Conservation (phyloP, 2,113 vertebrate species). For the Semnornis frantzii region DNA sequence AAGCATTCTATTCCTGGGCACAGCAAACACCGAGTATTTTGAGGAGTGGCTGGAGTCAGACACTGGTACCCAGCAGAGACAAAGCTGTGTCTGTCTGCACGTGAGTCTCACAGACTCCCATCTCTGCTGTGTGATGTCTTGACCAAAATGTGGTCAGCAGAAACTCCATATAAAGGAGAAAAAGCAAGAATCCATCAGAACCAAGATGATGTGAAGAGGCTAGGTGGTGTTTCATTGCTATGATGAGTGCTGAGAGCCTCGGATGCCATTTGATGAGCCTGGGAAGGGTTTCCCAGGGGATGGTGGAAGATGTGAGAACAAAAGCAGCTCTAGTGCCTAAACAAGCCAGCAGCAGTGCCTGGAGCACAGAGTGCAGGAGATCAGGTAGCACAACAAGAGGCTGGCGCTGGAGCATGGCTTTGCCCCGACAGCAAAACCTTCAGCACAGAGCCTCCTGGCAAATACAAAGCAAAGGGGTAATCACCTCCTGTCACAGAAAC, state of each 20-base stretch:
- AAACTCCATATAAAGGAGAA: background rate
- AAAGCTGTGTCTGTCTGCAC: background rate
- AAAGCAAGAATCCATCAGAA: background rate
- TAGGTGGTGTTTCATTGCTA: background rate
- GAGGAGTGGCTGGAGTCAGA: background rate
- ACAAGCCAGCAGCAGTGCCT: background rate
- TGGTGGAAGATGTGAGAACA: background rate
- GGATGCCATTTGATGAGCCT: background rate
- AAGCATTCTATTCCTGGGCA: background rate
- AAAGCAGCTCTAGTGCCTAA: background rate
- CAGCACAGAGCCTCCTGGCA: background rate
- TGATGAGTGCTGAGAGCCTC: background rate
- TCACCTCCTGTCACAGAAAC: constrained; percentile 36
- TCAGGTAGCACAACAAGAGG: background rate
- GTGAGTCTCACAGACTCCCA: background rate
- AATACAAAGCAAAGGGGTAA: background rate
- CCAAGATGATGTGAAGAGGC: background rate
- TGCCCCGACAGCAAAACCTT: background rate
- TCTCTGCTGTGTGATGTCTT: background rate
- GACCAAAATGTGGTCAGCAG: background rate
- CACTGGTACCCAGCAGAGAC: fast-evolving
- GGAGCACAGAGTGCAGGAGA: background rate
- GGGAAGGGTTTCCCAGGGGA: background rate
- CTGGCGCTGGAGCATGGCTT: background rate
- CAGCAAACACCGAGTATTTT: background rate